Evolutionary conservation across 2,113 vertebrate genomes (phyloP), one percentile per base, ranked within the genome.

Genomic region (Bambusicola thoracicus): DNA sequence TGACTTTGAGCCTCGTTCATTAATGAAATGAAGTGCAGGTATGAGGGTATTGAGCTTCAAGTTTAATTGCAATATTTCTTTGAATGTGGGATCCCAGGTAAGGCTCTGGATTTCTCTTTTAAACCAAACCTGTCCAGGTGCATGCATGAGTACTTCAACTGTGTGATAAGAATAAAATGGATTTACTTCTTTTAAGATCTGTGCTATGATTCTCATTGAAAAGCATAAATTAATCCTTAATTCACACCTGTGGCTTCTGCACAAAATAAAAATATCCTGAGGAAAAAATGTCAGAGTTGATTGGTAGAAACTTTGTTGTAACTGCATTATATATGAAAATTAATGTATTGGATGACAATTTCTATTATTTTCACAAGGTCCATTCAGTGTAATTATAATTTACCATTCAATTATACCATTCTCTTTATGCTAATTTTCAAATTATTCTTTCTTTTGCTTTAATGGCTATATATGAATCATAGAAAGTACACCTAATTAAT

Each of bases 401-500:
- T 92, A 90, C 79, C 82, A 93, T 72, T 96, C 84, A 90, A 81
- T 81, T 93, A 91, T 96, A 81, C 32, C 32, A 38, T 94, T 94
- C 62, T 89, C 59, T 95, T 91, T 90, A 49, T 95, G 81, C 84
- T 97, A 97, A 95, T 97, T 95, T 82, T 55, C 67, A 90, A 95
- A 90, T 96, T 89, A 87, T 95, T 96, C 77, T 90, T 96, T 40
- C 25, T 92, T 96, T 97, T 94, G 27, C 69, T 87, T 61, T 93
- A 97, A 89, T 89, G 97, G 46, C 87, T 97, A 92, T 96, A 94
- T 94, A 81, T 94, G 79, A 94, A 85, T 97, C 75, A 90, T 91
- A 91, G 86, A 95, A 97, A 96, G 62, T 48, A 89, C 72, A 96
- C 79, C 83, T 96, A 96, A 96, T 95, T 97, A 97, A 93, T 96